Evolutionary conservation across 2,888 invertebrate species (phyloP), one percentile per base, ranked within the genome.

Genomic region (Xestia sexstrigata): DNA sequence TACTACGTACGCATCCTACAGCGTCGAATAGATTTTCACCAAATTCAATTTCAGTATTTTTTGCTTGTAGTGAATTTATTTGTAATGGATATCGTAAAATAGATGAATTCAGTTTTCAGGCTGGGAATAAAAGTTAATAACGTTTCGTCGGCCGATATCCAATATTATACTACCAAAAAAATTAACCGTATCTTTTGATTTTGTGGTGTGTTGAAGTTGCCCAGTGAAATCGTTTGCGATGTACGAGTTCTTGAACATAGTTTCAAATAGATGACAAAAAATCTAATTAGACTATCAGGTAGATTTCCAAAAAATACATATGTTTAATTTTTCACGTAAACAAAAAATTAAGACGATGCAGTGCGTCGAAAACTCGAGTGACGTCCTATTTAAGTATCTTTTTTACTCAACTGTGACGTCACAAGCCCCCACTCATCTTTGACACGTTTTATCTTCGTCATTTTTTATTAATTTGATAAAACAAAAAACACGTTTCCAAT

Each of bases 41-140:
- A 73, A 87, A 85, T 85, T 85, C 74, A 77, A 84, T 87, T 84
- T 65, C 77, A 74, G 71, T 67, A 52, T 86, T 84, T 83, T 83
- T 83, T 78, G 79, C 72, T 67, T 49, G 86, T 49, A 65, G 42
- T 45, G 70, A 84, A 70, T 84, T 86, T 83, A 83, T 84, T 86
- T 75, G 79, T 79, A 79, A 84, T 85, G 73, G 70, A 74, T 82
- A 82, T 45, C 4, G 26, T 70, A 68, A 68, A 74, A 82, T 75
- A 66, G 74, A 42, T 72, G 30, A 15, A 71, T 67, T 49, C 13
- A 60, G 58, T 84, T 85, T 71, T 58, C 35, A 42, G n/a, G 30
- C 23, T 82, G 26, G 7, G 39, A 55, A 72, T 69, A 26, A 47
- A 52, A 45, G 11, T 23, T 77, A 11, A 30, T 35, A 42, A 13